A percentile compares a stretch with the other conserved stretches of the same genome.
Evolutionary conservation across 2,797 vertebrate species (phyloP).

Genomic region (Fistularia commersonii): DNA sequence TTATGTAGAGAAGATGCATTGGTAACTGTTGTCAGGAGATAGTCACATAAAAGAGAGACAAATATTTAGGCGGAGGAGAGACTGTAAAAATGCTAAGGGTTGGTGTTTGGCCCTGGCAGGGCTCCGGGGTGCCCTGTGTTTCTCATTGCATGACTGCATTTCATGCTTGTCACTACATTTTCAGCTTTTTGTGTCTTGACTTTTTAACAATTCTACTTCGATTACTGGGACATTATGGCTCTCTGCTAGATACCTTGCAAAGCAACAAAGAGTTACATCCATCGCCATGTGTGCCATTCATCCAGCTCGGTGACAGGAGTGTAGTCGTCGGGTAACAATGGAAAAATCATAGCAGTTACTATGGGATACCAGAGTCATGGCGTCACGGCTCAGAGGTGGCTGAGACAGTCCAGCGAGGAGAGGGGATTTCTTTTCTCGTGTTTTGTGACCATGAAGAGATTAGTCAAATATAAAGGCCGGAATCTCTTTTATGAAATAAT

Average conservation of each 20-base stretch:
- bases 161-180: constrained; percentile 86
- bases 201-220: constrained; percentile 82
- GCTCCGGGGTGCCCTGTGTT: constrained; percentile 59
- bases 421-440: constrained; percentile 4
- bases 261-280: constrained; percentile 85
- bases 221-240: constrained; percentile 82
- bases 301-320: constrained; percentile 76
- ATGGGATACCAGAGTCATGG: constrained; percentile 81
- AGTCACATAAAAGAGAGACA: constrained; percentile 27
- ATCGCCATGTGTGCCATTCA: constrained; percentile 82
- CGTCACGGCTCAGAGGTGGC: constrained; percentile 71
- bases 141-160: constrained; percentile 74
- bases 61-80: constrained; percentile 8
- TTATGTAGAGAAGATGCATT: too few species aligned
- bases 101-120: constrained; percentile 36
- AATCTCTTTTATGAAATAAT: constrained; percentile 4
- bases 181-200: constrained; percentile 80
- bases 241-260: constrained; percentile 80
- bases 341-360: constrained; percentile 85
- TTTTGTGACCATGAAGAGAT: too few species aligned
- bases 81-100: constrained; percentile 22
- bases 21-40: constrained; percentile 34
- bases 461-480: too few species aligned
- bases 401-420: constrained; percentile 27
- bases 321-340: constrained; percentile 80